Evolutionary conservation across 1,140 invertebrate genomes (phyloP).

Genomic region (Drosophila mojavensis): DNA sequence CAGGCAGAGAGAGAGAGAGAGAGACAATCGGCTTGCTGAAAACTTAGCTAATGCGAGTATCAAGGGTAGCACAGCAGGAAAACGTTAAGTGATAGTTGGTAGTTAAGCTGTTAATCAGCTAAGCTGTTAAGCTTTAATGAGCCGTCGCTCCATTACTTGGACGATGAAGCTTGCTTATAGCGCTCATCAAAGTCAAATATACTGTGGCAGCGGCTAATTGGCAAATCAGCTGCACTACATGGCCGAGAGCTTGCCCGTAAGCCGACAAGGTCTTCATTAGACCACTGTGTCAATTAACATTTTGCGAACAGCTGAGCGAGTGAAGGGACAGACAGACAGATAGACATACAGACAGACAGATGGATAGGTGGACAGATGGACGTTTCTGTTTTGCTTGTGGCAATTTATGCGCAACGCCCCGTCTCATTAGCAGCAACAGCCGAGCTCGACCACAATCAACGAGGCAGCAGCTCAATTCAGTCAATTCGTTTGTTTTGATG

Average conservation of each 20-base stretch:
- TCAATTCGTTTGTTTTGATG: constrained; percentile 68
- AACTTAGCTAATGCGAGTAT: neutral
- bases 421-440: constrained; percentile 56
- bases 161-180: constrained; percentile 8
- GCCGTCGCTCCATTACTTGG: constrained; percentile 28
- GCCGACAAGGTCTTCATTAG: constrained; percentile 44
- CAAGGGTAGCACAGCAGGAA: neutral
- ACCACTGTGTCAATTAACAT: constrained; percentile 73
- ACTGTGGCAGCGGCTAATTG: constrained; percentile 34
- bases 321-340: too few relatives aligned
- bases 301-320: constrained; percentile 47
- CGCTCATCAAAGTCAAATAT: constrained; percentile 36
- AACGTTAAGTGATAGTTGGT: constrained; percentile 26
- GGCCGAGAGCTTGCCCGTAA: neutral
- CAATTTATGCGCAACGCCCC: constrained; percentile 61
- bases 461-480: constrained; percentile 35
- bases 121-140: constrained; percentile 33
- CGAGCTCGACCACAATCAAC: constrained; percentile 22
- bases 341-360: neutral
- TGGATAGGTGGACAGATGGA: neutral
- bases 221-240: constrained; percentile 26
- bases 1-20: neutral
- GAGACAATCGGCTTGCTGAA: too few relatives aligned
- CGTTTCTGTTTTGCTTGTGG: neutral
- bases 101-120: constrained; percentile 6